phyloP scores from a whole-genome alignment of 1,140 invertebrate species.

The Dreissena rostriformis region DNA sequence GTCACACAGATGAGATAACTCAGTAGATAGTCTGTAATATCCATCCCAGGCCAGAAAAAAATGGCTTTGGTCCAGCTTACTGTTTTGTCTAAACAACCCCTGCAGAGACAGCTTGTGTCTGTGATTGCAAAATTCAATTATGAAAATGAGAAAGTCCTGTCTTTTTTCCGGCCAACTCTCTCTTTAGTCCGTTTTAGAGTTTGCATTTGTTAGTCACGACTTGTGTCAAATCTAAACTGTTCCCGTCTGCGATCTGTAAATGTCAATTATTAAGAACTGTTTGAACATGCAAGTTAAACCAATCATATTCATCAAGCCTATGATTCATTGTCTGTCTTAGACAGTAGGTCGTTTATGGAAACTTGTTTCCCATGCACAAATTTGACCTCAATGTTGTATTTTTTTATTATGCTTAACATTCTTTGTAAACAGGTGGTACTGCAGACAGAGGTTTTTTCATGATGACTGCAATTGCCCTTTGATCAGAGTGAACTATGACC shows the following conservation, averaged over 20 bases:
- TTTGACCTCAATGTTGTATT: conserved; percentile 22
- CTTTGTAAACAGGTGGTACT: neutral
- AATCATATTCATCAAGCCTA: neutral
- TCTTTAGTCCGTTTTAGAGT: conserved; percentile 22
- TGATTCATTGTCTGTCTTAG: neutral
- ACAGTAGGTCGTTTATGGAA: conserved; percentile 2
- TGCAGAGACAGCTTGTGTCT: conserved; percentile 23
- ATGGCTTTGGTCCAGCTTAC: neutral
- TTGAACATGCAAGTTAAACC: neutral
- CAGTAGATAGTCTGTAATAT: conserved; percentile 1
- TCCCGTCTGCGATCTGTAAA: no score
- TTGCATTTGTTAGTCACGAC: conserved; percentile 1
- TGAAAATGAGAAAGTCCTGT: neutral
- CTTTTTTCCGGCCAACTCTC: neutral
- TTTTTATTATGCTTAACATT: neutral
- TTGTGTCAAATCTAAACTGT: neutral
- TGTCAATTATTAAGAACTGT: neutral
- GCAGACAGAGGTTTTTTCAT: conserved; percentile 31
- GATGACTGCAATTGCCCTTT: neutral
- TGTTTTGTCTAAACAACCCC: neutral
- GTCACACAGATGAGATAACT: conserved; percentile 6
- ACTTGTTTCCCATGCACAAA: neutral
- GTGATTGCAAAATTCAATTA: conserved; percentile 11
- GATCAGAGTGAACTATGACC: neutral
- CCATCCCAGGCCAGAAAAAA: conserved; percentile 8